Percentiles rank a stretch among this genome's conserved stretches.
Conservation (phyloP, 2,797 vertebrate species). For the Liparis tanakae region DNA sequence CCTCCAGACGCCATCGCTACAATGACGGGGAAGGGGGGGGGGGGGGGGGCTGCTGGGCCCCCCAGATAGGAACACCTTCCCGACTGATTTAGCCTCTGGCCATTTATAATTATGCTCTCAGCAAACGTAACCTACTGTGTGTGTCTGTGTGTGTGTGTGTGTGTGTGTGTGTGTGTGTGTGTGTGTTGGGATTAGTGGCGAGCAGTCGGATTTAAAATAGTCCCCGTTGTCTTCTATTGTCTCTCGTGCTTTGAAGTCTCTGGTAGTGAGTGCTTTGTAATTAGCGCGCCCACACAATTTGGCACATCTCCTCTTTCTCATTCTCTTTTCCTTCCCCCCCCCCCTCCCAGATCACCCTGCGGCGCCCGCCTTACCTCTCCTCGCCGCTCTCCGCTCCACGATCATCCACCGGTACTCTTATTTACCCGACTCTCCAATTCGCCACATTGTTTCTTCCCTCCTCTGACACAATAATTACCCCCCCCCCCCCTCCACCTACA, state of each 20-base stretch:
- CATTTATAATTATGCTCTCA: constrained; percentile 64
- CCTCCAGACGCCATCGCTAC: constrained; percentile 31
- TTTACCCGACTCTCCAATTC: constrained; percentile 9
- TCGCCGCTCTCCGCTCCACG: background rate
- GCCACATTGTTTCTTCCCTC: background rate
- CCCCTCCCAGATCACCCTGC: constrained; percentile 22
- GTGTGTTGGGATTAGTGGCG: constrained; percentile 28
- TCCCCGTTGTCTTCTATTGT: constrained; percentile 70
- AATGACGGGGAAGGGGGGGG: background rate
- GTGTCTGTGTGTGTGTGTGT: constrained; percentile 11
- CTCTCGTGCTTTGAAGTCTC: constrained; percentile 63
- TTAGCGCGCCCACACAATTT: constrained; percentile 62
- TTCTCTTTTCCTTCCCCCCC: constrained; percentile 20
- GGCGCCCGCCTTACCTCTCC: constrained; percentile 1
- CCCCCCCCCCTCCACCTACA: background rate
- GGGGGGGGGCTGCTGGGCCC: background rate
- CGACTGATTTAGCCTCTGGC: constrained; percentile 44
- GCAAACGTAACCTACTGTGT: constrained; percentile 16
- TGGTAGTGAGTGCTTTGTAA: constrained; percentile 63
- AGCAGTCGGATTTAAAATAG: constrained; percentile 59
- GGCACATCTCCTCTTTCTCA: constrained; percentile 36
- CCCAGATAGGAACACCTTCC: constrained; percentile 35
- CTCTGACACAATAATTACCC: constrained; percentile 22
- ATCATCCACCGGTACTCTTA: background rate
- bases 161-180: constrained; percentile 4